Evolutionary conservation across 2,888 invertebrate genomes (phyloP).

Genomic region (Ernsta delagoae): DNA sequence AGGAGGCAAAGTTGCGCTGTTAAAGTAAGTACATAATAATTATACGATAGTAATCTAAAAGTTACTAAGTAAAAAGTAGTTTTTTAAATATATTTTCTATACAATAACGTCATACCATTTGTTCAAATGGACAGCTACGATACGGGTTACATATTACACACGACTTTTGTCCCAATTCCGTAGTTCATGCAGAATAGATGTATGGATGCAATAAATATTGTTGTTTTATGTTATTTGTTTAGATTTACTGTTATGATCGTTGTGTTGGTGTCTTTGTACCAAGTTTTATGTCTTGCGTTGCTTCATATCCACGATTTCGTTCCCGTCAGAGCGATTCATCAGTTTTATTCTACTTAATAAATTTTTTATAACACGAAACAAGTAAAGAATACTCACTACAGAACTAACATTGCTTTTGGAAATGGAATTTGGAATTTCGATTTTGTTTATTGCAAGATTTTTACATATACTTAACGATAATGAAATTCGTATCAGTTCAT

Average conservation of each 20-base stretch:
- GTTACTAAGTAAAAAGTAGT: no score
- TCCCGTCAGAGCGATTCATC: neutral
- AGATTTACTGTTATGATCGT: slow-evolving; percentile 31
- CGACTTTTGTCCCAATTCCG: slow-evolving; percentile 19
- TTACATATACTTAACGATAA: no score
- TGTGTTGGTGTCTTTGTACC: slow-evolving; percentile 29
- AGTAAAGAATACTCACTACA: no score
- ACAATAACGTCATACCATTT: no score
- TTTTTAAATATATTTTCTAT: no score
- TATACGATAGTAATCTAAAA: no score
- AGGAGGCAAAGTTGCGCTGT: no score
- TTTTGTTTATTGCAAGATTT: no score
- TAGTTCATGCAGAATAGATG: slow-evolving; percentile 24
- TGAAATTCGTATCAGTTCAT: no score
- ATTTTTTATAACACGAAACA: neutral
- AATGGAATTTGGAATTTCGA: no score
- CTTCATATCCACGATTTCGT: neutral
- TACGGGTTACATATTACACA: neutral
- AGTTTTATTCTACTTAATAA: neutral
- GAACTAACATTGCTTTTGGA: no score
- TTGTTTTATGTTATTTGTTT: slow-evolving; percentile 32
- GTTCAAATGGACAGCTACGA: neutral
- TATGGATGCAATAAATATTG: slow-evolving; percentile 32
- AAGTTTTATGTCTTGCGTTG: slow-evolving; percentile 4
- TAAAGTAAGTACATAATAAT: no score